Percentiles rank a stretch among this genome's conserved stretches.
phyloP scores from a whole-genome alignment of 2,797 vertebrate genomes.

The Macrochelys suwanniensis region DNA sequence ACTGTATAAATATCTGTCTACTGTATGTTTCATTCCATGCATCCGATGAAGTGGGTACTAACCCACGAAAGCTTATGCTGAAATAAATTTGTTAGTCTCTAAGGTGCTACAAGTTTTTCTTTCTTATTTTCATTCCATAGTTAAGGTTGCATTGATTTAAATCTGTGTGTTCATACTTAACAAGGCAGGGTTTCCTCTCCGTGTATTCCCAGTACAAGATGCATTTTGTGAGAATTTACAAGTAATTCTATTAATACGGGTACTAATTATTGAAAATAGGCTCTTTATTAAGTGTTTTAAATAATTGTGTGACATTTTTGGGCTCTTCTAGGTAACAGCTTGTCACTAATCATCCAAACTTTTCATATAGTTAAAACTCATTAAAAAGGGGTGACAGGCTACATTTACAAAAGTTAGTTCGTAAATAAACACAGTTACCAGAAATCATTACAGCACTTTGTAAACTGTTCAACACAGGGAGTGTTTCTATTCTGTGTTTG shows the following conservation, averaged over 20 bases:
- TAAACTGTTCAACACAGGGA: background rate
- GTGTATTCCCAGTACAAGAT: rapidly evolving
- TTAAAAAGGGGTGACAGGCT: background rate
- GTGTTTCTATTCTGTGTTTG: rapidly evolving
- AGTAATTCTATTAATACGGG: rapidly evolving
- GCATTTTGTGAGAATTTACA: rapidly evolving
- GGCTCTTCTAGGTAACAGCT: background rate
- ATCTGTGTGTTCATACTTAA: background rate
- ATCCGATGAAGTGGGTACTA: no score
- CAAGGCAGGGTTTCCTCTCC: rapidly evolving
- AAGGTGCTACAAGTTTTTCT: no score
- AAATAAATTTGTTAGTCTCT: no score
- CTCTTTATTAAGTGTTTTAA: background rate
- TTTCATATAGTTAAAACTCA: background rate
- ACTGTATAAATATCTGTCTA: no score
- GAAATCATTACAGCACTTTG: background rate
- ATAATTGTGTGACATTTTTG: background rate
- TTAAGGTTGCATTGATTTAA: background rate
- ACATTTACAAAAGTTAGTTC: background rate
- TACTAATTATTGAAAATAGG: background rate
- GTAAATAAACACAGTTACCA: background rate
- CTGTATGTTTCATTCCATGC: no score
- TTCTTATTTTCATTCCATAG: no score
- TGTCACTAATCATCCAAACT: rapidly evolving
- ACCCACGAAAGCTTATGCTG: no score